phyloP scores from a whole-genome alignment of 2,888 invertebrate genomes.

The Drosophila atroscutellata region DNA sequence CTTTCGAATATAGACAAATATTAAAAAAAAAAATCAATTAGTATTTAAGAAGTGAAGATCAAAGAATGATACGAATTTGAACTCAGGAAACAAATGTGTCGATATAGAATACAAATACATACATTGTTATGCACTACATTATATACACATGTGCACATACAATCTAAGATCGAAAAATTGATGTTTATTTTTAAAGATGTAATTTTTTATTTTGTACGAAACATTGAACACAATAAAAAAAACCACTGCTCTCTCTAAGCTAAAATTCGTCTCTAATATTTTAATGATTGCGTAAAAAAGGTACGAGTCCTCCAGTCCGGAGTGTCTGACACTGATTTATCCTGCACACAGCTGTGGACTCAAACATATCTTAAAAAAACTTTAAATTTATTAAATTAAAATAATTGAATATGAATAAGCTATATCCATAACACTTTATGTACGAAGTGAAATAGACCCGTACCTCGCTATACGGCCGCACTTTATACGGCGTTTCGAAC shows the following conservation, averaged over 20 bases:
- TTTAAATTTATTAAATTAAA: too few species aligned
- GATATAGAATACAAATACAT: background rate
- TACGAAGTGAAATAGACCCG: too few species aligned
- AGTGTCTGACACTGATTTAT: background rate
- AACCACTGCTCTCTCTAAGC: background rate
- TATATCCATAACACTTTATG: too few species aligned
- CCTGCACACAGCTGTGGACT: too few species aligned
- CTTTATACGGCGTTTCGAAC: too few species aligned
- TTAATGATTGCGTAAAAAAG: too few species aligned
- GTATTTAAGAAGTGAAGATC: background rate
- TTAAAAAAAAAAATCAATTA: background rate
- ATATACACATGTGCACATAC: background rate
- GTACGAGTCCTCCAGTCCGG: background rate
- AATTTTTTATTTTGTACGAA: background rate
- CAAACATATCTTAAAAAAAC: too few species aligned
- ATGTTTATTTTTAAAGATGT: background rate
- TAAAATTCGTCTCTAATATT: background rate
- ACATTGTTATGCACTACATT: background rate
- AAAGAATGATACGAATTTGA: background rate
- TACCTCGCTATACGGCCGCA: too few species aligned
- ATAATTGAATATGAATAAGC: too few species aligned
- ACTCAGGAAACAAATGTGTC: background rate
- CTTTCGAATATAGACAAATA: background rate
- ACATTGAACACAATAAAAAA: background rate
- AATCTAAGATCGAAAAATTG: background rate